phyloP scores from a whole-genome alignment of 2,888 invertebrate genomes.

The Noctuana brunneofusca region DNA sequence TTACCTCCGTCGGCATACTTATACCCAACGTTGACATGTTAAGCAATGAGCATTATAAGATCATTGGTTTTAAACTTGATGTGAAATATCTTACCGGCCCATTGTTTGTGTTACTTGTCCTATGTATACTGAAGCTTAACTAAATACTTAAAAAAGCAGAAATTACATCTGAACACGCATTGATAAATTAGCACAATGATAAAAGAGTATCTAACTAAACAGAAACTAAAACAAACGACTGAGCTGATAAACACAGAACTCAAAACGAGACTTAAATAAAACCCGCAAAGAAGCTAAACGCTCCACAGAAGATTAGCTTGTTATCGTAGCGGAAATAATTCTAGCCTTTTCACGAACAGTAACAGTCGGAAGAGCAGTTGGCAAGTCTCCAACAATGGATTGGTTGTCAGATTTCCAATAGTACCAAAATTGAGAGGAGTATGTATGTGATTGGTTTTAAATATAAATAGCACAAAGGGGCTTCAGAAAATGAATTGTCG shows the following conservation, averaged over 20 bases:
- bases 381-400: slow-evolving; percentile 22
- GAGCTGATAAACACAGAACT: neutral
- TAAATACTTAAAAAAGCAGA: no score
- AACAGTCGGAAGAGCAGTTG: slow-evolving; percentile 25
- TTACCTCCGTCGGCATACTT: slow-evolving; percentile 2
- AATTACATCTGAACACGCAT: no score
- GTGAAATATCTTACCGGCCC: no score
- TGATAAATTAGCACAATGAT: no score
- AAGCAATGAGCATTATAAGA: neutral
- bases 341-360: slow-evolving; percentile 27
- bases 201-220: no score
- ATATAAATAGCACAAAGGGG: neutral
- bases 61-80: no score
- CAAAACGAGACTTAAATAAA: slow-evolving; percentile 8
- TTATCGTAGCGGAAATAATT: slow-evolving; percentile 32
- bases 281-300: slow-evolving; percentile 21
- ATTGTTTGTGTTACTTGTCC: no score
- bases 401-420: slow-evolving; percentile 8
- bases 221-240: neutral
- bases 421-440: neutral
- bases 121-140: no score
- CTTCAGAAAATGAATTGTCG: neutral
- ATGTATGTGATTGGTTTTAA: neutral
- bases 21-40: slow-evolving; percentile 6
- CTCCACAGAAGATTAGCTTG: slow-evolving; percentile 28